Conservation (phyloP, 2,888 invertebrate species). For the Cacoxenus indagator region DNA sequence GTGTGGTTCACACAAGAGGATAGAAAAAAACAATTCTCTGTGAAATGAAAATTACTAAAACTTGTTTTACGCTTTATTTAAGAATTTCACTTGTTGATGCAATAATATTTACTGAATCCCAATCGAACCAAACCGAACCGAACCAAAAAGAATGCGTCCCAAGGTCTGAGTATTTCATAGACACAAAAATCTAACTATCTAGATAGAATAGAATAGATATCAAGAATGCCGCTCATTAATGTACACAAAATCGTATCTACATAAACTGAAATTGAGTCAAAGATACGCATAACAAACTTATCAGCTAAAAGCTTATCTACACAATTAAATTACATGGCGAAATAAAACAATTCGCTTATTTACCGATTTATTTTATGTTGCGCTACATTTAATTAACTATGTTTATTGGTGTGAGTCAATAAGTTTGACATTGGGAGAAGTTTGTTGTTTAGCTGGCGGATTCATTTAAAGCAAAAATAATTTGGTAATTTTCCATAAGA, state of each 20-base stretch:
- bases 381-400: not conserved
- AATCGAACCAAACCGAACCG: not conserved
- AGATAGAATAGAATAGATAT: too few species aligned
- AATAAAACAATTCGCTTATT: not conserved
- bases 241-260: too few species aligned
- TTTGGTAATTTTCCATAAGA: not conserved
- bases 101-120: not conserved
- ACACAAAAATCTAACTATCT: too few species aligned
- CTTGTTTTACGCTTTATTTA: not conserved
- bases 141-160: not conserved
- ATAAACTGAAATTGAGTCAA: not conserved
- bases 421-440: not conserved
- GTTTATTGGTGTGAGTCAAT: not conserved
- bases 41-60: not conserved
- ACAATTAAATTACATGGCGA: not conserved
- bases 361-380: not conserved
- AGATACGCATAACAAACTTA: not conserved
- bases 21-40: not conserved
- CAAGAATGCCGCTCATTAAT: too few species aligned
- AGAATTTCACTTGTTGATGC: not conserved
- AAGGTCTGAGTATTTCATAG: not conserved
- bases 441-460: not conserved
- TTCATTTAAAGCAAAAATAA: not conserved
- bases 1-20: too few species aligned
- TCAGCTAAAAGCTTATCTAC: not conserved